A percentile compares a stretch with the other conserved stretches of the same genome.
Conservation (phyloP, 2,888 invertebrate genomes). For the Julus scanicus region DNA sequence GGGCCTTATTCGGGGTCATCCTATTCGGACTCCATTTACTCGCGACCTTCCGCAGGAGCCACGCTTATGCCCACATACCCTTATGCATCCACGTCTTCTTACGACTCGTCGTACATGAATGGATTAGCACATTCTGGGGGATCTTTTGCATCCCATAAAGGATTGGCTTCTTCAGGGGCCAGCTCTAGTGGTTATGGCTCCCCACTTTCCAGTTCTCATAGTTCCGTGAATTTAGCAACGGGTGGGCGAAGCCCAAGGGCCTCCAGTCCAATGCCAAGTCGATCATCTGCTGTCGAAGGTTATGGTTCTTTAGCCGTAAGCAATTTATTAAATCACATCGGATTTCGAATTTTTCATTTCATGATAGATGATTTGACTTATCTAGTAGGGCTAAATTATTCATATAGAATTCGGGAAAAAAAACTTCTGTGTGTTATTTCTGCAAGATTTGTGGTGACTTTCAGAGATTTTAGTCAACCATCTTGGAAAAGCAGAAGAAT, state of each 20-base stretch:
- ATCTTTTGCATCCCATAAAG: conserved; percentile 54
- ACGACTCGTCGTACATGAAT: conserved; percentile 53
- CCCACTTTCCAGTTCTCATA: conserved; percentile 49
- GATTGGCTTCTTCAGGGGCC: conserved; percentile 40
- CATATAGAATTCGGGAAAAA: too few species aligned
- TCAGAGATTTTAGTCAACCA: too few species aligned
- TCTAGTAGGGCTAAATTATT: too few species aligned
- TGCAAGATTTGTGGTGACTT: too few species aligned
- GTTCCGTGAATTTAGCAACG: conserved; percentile 52
- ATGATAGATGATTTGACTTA: too few species aligned
- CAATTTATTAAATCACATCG: not conserved
- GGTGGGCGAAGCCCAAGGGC: conserved; percentile 46
- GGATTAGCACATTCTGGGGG: conserved; percentile 54
- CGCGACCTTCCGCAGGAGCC: conserved; percentile 36
- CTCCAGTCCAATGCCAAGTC: conserved; percentile 55
- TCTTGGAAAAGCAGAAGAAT: too few species aligned
- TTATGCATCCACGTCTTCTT: conserved; percentile 47
- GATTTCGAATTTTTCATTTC: too few species aligned
- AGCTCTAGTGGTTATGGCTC: conserved; percentile 48
- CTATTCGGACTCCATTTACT: conserved; percentile 44
- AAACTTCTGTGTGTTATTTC: too few species aligned
- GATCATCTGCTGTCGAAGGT: conserved; percentile 42
- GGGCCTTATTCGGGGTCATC: conserved; percentile 38
- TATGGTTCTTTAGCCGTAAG: conserved; percentile 55
- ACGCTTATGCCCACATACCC: not conserved